Percentiles rank a stretch among this genome's conserved stretches.
Evolutionary conservation across 35 echinoderm and acorn worm genomes (phyloP).

Genomic region (Heliocidaris erythrogramma): DNA sequence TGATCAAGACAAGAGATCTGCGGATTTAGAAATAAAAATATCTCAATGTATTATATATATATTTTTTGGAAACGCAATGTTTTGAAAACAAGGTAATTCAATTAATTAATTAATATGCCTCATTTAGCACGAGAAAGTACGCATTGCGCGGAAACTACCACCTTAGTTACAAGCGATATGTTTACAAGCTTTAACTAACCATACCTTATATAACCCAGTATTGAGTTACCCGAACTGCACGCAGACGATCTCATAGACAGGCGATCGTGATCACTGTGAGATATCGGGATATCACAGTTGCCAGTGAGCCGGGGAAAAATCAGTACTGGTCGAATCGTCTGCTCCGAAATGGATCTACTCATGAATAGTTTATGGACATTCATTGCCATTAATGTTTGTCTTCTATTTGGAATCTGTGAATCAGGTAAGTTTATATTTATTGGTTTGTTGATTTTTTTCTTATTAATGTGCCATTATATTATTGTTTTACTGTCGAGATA

Average conservation of each 20-base stretch:
- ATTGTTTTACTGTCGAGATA: too few species aligned
- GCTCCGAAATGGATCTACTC: neutral
- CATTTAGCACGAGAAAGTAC: too few species aligned
- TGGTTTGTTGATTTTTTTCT: too few species aligned
- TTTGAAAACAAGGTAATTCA: too few species aligned
- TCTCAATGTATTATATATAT: too few species aligned
- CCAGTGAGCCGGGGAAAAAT: neutral
- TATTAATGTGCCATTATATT: too few species aligned
- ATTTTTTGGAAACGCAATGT: too few species aligned
- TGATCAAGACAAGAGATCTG: too few species aligned
- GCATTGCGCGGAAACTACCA: too few species aligned
- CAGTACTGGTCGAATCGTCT: neutral
- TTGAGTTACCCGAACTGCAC: neutral
- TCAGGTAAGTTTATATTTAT: neutral
- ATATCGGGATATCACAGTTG: neutral
- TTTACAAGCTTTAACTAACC: neutral
- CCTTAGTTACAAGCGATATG: neutral
- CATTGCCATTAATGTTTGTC: neutral
- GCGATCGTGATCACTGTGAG: neutral
- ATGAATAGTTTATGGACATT: neutral
- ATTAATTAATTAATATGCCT: too few species aligned
- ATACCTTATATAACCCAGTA: neutral
- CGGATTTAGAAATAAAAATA: too few species aligned
- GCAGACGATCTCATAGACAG: neutral
- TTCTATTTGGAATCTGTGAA: neutral